Evolutionary conservation across 2,113 vertebrate species (phyloP).

Genomic region (Myotis davidii): DNA sequence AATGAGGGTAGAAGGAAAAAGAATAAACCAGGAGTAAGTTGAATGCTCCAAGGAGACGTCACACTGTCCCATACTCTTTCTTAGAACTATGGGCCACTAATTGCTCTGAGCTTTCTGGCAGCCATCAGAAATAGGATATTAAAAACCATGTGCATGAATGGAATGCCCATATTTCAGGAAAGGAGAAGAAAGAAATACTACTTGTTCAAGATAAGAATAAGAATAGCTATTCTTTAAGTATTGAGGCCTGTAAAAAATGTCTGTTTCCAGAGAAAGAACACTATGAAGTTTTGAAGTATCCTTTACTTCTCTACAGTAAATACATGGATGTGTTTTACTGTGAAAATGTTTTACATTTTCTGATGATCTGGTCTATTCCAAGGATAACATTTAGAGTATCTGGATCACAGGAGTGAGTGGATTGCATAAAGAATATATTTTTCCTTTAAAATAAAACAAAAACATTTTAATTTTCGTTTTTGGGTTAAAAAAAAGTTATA

Average conservation of each 20-base stretch:
- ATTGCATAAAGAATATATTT: slow-evolving; percentile 7
- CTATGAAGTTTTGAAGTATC: neutral
- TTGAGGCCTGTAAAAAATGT: neutral
- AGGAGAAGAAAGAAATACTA: neutral
- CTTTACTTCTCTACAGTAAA: slow-evolving; percentile 27
- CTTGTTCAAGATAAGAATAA: neutral
- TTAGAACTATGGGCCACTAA: neutral
- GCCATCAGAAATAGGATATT: neutral
- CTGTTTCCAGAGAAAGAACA: neutral
- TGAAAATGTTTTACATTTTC: neutral
- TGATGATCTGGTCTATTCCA: neutral
- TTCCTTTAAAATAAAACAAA: slow-evolving; percentile 37
- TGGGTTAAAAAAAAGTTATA: neutral
- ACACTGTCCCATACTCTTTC: neutral
- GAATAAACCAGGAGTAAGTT: neutral
- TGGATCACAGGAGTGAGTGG: neutral
- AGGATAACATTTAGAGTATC: neutral
- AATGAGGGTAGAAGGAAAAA: neutral
- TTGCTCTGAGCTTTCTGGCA: slow-evolving; percentile 25
- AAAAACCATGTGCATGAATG: neutral
- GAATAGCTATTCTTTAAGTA: slow-evolving; percentile 29
- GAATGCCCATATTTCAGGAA: slow-evolving; percentile 15
- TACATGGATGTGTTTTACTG: neutral
- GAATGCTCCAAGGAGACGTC: neutral
- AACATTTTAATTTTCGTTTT: neutral